Percentiles rank a stretch among this genome's conserved stretches.
Conservation (phyloP, 1,140 invertebrate genomes). For the Diuraphis noxia region DNA sequence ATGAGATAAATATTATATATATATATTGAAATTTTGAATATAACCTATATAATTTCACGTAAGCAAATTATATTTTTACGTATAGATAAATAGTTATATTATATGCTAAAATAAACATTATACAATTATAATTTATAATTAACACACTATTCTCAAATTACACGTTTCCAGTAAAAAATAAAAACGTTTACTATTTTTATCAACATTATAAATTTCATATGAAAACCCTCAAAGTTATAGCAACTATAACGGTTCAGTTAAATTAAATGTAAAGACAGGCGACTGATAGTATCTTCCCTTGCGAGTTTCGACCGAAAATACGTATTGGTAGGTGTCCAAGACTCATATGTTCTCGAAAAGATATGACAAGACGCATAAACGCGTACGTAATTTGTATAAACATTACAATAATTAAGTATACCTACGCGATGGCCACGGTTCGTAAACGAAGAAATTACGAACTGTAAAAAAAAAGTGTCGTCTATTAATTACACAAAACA, state of each 20-base stretch:
- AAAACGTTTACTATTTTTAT: slow-evolving; percentile 49
- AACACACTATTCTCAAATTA: neutral
- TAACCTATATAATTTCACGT: neutral
- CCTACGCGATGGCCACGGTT: slow-evolving; percentile 30
- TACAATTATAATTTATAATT: neutral
- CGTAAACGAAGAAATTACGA: slow-evolving; percentile 17
- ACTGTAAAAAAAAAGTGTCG: neutral
- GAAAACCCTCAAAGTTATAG: neutral
- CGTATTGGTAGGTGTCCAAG: slow-evolving; percentile 38
- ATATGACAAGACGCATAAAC: slow-evolving; percentile 18
- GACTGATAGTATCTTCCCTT: slow-evolving; percentile 40
- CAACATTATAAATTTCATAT: neutral
- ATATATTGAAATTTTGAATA: too few relatives aligned
- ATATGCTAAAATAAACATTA: neutral
- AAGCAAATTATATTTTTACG: neutral
- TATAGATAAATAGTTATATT: neutral
- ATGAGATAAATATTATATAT: too few relatives aligned
- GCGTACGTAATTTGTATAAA: slow-evolving; percentile 25
- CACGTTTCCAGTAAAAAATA: neutral
- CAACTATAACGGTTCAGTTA: neutral
- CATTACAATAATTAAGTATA: slow-evolving; percentile 40
- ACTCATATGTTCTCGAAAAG: slow-evolving; percentile 29
- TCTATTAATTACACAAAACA: neutral
- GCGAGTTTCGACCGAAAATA: slow-evolving; percentile 30
- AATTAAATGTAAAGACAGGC: neutral